These are phyloP conservation scores for Sciurus carolinensis DNA, from an alignment of 2,797 vertebrate genomes.

Conservation along the genomic window DNA sequence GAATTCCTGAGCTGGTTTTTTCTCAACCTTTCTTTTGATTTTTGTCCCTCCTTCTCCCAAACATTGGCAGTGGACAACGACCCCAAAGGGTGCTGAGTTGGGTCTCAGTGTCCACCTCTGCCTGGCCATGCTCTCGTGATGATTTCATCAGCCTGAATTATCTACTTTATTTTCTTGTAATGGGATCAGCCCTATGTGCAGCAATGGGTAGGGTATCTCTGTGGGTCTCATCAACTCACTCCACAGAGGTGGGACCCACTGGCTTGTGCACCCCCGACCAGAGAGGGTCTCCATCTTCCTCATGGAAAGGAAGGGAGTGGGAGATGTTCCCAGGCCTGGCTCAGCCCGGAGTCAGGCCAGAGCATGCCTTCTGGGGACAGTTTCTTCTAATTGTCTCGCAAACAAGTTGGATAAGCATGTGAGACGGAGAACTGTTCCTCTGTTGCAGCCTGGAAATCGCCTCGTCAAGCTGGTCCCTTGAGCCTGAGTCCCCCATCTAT, in stretches of 20 bases:
- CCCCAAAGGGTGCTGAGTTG: conserved; percentile 88
- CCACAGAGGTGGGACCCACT: conserved; percentile 80
- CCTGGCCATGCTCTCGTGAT: conserved; percentile 89
- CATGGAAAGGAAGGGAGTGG: conserved; percentile 52
- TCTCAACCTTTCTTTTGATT: conserved; percentile 33
- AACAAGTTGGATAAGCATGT: accelerated
- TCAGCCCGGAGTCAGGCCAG: background rate
- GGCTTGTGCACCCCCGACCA: background rate
- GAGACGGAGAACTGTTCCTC: background rate
- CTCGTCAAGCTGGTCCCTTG: too few species aligned
- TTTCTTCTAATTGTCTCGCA: background rate
- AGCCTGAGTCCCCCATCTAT: too few species aligned
- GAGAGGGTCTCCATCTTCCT: conserved; percentile 50
- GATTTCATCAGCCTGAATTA: conserved; percentile 91
- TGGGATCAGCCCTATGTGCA: conserved; percentile 89
- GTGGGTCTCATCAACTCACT: too few species aligned
- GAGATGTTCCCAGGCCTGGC: background rate
- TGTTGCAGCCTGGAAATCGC: background rate
- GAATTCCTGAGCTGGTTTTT: conserved; percentile 77
- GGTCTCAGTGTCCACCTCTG: conserved; percentile 90
- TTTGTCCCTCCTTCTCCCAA: conserved; percentile 80
- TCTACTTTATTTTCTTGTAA: conserved; percentile 91
- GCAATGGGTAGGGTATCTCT: conserved; percentile 71
- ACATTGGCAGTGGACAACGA: conserved; percentile 84
- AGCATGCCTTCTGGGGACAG: background rate